Conservation (phyloP, 1,140 invertebrate species). For the Andrena cerasifolii region DNA sequence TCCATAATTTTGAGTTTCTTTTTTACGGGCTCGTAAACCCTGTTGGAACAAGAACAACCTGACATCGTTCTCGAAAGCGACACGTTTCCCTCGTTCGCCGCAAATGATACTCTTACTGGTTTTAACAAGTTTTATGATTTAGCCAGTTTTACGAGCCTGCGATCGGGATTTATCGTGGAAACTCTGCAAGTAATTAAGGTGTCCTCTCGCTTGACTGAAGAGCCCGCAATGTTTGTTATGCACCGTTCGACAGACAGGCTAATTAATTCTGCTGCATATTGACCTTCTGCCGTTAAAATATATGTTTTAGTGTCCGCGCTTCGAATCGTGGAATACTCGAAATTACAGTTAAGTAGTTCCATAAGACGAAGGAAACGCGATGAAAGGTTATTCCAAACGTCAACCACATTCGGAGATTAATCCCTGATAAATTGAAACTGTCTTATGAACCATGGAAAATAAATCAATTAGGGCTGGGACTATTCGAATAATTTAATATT, state of each 20-base stretch:
- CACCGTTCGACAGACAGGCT: background rate
- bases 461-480: too few species aligned
- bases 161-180: background rate
- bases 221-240: background rate
- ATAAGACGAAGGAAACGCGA: too few species aligned
- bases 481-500: too few species aligned
- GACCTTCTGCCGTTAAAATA: background rate
- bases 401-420: too few species aligned
- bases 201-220: background rate
- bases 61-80: background rate
- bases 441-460: too few species aligned
- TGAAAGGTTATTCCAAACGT: too few species aligned
- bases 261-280: background rate
- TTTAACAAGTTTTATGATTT: conserved; percentile 11
- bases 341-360: too few species aligned
- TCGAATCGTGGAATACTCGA: too few species aligned
- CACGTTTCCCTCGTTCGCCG: background rate
- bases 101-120: background rate
- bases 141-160: background rate
- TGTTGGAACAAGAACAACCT: background rate
- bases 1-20: background rate
- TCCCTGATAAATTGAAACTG: too few species aligned
- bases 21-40: background rate
- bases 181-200: background rate
- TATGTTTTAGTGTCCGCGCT: too few species aligned